A percentile compares a stretch with the other conserved stretches of the same genome.
phyloP scores from a whole-genome alignment of 1,140 invertebrate genomes.

The Apis mellifera region Amel_HAv3.1 CM009935.2:1950001-1950500 shows the following conservation, averaged over 20 bases:
- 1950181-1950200: conserved; percentile 89
- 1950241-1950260: no score
- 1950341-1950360: no score
- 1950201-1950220: conserved; percentile 68
- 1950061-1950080: conserved; percentile 80
- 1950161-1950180: conserved; percentile 87
- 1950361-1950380: background rate
- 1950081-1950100: conserved; percentile 78
- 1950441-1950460: background rate
- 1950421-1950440: background rate
- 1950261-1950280: background rate
- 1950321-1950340: no score
- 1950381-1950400: background rate
- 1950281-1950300: background rate
- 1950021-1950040: conserved; percentile 66
- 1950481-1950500: conserved; percentile 43
- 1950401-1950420: background rate
- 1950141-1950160: conserved; percentile 86
- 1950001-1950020: conserved; percentile 75
- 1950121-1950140: conserved; percentile 80
- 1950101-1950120: conserved; percentile 79
- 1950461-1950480: conserved; percentile 31
- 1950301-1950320: no score
- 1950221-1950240: background rate
- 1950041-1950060: conserved; percentile 76